These are phyloP conservation scores for Holacanthella duospinosa DNA, from an alignment of 2,888 invertebrate species.

Conservation along the genomic window DNA sequence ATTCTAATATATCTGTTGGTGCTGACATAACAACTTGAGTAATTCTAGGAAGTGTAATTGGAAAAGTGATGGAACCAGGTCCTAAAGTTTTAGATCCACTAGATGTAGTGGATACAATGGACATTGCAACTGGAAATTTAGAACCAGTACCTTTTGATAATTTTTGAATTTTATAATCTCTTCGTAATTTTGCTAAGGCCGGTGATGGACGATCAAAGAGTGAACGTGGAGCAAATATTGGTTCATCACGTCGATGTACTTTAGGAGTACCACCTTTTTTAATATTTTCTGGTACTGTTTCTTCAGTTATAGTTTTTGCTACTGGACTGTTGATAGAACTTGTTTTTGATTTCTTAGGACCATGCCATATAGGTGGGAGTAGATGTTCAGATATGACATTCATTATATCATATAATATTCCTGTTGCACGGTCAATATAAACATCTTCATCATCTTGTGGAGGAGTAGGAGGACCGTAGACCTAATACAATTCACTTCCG, in stretches of 20 bases:
- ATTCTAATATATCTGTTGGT: conserved; percentile 62
- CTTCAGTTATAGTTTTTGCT: neutral
- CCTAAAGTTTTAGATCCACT: conserved; percentile 24
- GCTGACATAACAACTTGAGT: conserved; percentile 44
- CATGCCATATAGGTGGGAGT: conserved; percentile 61
- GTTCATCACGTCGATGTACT: conserved; percentile 57
- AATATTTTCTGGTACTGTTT: neutral
- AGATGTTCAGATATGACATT: conserved; percentile 56
- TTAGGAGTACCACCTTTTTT: conserved; percentile 43
- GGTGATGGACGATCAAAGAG: conserved; percentile 70
- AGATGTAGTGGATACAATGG: conserved; percentile 4
- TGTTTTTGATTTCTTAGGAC: conserved; percentile 14
- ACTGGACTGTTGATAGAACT: neutral
- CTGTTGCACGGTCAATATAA: conserved; percentile 74
- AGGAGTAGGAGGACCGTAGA: conserved; percentile 96
- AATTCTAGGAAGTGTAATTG: conserved; percentile 24
- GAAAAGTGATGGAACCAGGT: conserved; percentile 35
- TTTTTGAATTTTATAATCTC: conserved; percentile 66
- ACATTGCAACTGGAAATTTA: conserved; percentile 19
- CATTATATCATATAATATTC: conserved; percentile 69
- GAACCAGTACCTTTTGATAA: conserved; percentile 41
- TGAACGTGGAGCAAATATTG: conserved; percentile 64
- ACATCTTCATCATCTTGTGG: conserved; percentile 86
- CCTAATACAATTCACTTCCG: no score
- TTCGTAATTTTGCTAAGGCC: conserved; percentile 60